phyloP scores from a whole-genome alignment of 2,113 vertebrate species.

The Gambusia affinis region DNA sequence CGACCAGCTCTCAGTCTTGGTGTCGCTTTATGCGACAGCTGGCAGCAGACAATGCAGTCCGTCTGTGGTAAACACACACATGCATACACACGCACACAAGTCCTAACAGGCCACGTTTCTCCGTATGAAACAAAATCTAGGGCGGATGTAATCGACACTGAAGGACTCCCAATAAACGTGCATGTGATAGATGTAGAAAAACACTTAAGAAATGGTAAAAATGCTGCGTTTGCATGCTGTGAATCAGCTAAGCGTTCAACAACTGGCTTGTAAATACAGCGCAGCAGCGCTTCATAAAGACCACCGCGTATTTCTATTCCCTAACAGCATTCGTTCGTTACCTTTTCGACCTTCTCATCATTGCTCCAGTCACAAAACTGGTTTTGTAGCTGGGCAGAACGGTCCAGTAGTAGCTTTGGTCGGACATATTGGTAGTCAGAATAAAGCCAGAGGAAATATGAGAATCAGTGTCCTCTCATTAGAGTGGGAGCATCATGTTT shows the following conservation, averaged over 20 bases:
- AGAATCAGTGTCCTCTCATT: constrained; percentile 8
- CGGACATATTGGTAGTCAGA: constrained; percentile 80
- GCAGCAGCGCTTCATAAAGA: background rate
- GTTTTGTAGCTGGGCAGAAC: constrained; percentile 86
- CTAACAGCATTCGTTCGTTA: constrained; percentile 53
- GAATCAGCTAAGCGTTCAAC: constrained; percentile 43
- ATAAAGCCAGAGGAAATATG: constrained; percentile 19
- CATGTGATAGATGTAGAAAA: background rate
- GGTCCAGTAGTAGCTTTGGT: constrained; percentile 90
- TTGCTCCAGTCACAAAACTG: constrained; percentile 85
- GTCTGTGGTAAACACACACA: constrained; percentile 12
- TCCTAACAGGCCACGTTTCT: constrained; percentile 71
- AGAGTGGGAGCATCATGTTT: constrained; percentile 32
- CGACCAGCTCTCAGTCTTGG: constrained; percentile 35
- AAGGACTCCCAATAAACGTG: background rate
- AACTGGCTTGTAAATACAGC: constrained; percentile 25
- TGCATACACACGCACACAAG: constrained; percentile 6
- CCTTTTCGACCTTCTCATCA: constrained; percentile 89
- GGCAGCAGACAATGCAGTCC: constrained; percentile 65
- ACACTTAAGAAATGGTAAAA: background rate
- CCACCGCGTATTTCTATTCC: background rate
- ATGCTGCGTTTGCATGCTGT: constrained; percentile 29
- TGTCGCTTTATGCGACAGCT: constrained; percentile 64
- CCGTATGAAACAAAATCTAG: constrained; percentile 69
- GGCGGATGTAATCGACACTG: constrained; percentile 62